phyloP scores from a whole-genome alignment of 2,888 invertebrate genomes.

The Nipponacmea schrenckii region DNA sequence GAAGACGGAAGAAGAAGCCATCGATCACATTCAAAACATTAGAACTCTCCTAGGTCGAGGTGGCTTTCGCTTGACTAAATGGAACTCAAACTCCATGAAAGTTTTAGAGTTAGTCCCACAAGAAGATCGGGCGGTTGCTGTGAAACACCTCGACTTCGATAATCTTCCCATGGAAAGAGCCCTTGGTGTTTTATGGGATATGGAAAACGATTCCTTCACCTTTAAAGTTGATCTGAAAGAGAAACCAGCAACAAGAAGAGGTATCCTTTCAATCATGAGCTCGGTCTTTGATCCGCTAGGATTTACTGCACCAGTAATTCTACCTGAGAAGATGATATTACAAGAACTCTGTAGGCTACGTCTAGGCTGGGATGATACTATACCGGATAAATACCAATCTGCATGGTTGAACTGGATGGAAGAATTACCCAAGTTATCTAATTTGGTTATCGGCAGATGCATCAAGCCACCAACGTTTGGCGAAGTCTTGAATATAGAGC shows the following conservation, averaged over 20 bases:
- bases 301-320: constrained; percentile 10
- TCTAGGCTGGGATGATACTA: constrained; percentile 17
- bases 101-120: constrained; percentile 20
- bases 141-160: constrained; percentile 14
- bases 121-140: constrained; percentile 10
- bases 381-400: constrained; percentile 8
- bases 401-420: constrained; percentile 1
- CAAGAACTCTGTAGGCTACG: constrained; percentile 9
- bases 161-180: constrained; percentile 15
- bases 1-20: constrained; percentile 9
- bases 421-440: background rate
- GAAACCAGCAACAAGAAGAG: constrained; percentile 5
- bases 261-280: constrained; percentile 9
- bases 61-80: constrained; percentile 23
- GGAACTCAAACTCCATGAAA: constrained; percentile 19
- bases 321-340: background rate
- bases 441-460: constrained; percentile 6
- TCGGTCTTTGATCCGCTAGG: constrained; percentile 20
- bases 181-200: constrained; percentile 20
- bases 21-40: constrained; percentile 15
- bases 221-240: background rate
- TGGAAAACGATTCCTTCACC: constrained; percentile 14
- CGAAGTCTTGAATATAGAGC: background rate
- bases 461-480: constrained; percentile 5
- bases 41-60: constrained; percentile 7